Conservation (phyloP, 2,113 vertebrate species). For the Aspiorhynchus laticeps region DNA sequence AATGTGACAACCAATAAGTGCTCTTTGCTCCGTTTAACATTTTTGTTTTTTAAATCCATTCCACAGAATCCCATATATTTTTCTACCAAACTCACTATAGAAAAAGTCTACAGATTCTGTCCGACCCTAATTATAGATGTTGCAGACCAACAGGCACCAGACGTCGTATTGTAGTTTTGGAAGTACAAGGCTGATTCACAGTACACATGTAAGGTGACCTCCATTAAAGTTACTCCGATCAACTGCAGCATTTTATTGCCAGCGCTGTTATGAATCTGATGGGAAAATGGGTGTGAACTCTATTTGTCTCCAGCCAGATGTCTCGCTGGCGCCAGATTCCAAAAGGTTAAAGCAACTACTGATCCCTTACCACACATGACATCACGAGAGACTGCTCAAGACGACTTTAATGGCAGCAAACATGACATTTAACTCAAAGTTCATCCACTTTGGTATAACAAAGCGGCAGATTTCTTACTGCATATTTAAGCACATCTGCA, state of each 20-base stretch:
- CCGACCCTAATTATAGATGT: background rate
- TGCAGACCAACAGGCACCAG: background rate
- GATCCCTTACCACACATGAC: conserved; percentile 25
- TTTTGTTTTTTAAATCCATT: background rate
- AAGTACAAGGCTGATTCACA: background rate
- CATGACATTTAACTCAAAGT: conserved; percentile 47
- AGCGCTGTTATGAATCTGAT: background rate
- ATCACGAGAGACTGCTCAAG: conserved; percentile 6
- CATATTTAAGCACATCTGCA: conserved; percentile 30
- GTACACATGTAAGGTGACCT: background rate
- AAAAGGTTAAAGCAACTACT: conserved; percentile 56
- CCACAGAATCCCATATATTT: background rate
- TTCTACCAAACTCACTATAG: background rate
- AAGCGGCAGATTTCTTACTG: background rate
- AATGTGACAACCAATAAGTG: background rate
- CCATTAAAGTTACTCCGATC: conserved; percentile 40
- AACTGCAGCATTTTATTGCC: conserved; percentile 9
- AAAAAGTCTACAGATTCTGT: background rate
- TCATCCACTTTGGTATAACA: conserved; percentile 11
- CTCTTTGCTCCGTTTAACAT: background rate
- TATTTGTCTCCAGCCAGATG: conserved; percentile 9
- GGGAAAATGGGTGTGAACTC: conserved; percentile 57
- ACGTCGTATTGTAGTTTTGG: background rate
- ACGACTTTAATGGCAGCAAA: conserved; percentile 26
- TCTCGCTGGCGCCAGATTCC: conserved; percentile 47